Percentiles rank a stretch among this genome's conserved stretches.
These are phyloP conservation scores for Rhinichthys klamathensis DNA, from an alignment of 2,113 vertebrate genomes.

Conservation along the genomic window DNA sequence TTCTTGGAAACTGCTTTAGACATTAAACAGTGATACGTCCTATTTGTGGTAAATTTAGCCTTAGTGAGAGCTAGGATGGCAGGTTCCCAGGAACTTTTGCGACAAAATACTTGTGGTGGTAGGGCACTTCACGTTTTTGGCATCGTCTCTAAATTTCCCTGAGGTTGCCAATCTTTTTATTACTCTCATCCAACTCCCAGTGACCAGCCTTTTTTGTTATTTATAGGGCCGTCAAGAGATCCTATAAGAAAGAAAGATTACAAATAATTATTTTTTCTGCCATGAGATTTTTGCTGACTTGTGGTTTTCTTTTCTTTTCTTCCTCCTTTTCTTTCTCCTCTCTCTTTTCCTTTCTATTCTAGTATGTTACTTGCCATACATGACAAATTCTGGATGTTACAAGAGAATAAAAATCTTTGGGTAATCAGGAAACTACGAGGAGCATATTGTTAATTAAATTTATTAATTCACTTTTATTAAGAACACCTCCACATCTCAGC, in stretches of 20 bases:
- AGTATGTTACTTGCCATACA: no score
- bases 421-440: neutral
- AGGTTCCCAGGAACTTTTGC: neutral
- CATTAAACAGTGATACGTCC: neutral
- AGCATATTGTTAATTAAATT: slow-evolving; percentile 1
- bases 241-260: neutral
- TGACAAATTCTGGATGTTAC: neutral
- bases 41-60: slow-evolving; percentile 6
- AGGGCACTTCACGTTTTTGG: neutral
- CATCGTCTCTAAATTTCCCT: neutral
- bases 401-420: neutral
- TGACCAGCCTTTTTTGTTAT: slow-evolving; percentile 15
- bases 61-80: slow-evolving; percentile 10
- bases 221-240: slow-evolving; percentile 3
- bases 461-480: slow-evolving; percentile 33
- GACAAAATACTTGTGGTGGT: slow-evolving; percentile 4
- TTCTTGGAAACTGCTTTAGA: neutral
- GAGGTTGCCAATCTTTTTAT: neutral
- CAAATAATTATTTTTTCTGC: neutral
- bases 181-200: neutral
- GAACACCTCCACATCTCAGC: slow-evolving; percentile 27
- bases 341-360: neutral
- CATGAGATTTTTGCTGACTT: neutral
- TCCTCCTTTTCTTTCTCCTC: neutral
- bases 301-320: neutral